A percentile compares a stretch with the other conserved stretches of the same genome.
These are phyloP conservation scores for Nyleta sp. DNA, from an alignment of 2,888 invertebrate species.

Conservation along the genomic window DNA sequence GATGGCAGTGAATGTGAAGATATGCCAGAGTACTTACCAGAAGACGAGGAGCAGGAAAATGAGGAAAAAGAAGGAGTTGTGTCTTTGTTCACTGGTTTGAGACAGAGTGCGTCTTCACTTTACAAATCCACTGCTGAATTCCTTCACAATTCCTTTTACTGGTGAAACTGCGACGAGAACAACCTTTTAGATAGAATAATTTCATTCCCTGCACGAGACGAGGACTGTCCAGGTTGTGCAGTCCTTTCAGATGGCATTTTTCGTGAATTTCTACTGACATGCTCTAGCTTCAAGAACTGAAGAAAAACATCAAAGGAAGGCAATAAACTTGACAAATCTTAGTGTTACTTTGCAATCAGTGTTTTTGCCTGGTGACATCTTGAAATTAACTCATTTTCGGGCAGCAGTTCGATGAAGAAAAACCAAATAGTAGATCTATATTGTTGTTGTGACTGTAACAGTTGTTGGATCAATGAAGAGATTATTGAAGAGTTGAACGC, in stretches of 20 bases:
- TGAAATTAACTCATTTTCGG: constrained; percentile 29
- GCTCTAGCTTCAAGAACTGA: neutral
- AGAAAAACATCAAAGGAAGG: constrained; percentile 1
- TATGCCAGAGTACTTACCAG: constrained; percentile 80
- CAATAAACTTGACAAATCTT: constrained; percentile 11
- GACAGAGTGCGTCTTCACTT: constrained; percentile 79
- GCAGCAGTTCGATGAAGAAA: constrained; percentile 6
- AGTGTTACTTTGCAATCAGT: constrained; percentile 1
- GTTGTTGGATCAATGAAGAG: constrained; percentile 59
- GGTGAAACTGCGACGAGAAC: constrained; percentile 73
- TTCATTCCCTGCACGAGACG: constrained; percentile 29
- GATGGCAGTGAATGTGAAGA: constrained; percentile 75
- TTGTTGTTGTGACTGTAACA: constrained; percentile 51
- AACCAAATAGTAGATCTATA: constrained; percentile 42
- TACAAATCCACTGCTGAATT: constrained; percentile 81
- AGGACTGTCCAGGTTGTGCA: constrained; percentile 7
- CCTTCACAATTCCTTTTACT: constrained; percentile 80
- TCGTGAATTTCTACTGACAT: constrained; percentile 10
- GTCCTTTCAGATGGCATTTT: constrained; percentile 22
- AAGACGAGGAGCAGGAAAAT: constrained; percentile 77
- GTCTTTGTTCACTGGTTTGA: constrained; percentile 80
- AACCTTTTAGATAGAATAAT: constrained; percentile 55
- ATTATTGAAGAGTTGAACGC: constrained; percentile 53
- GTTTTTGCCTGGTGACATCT: neutral
- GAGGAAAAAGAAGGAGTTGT: constrained; percentile 79